Percentiles rank a stretch among this genome's conserved stretches.
Conservation (phyloP, 1,140 invertebrate genomes). For the Cepaea nemoralis region DNA sequence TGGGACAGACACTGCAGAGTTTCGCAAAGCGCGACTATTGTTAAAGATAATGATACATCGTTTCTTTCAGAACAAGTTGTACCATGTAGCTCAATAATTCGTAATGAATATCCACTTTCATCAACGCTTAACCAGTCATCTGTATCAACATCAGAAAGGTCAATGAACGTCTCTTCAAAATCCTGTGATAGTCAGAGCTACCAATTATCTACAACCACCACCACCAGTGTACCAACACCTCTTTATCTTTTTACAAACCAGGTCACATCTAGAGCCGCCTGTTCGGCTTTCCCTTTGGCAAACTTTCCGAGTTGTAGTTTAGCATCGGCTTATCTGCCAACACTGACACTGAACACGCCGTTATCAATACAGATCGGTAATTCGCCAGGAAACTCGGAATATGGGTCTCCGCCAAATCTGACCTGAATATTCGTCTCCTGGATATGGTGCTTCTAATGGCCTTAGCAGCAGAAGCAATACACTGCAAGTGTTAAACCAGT, state of each 20-base stretch:
- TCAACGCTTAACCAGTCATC: too few species aligned
- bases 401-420: conserved; percentile 21
- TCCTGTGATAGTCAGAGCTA: background rate
- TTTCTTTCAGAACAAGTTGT: too few species aligned
- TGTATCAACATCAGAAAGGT: background rate
- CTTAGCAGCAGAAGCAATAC: background rate
- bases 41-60: background rate
- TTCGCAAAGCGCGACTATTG: background rate
- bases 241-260: background rate
- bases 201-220: background rate
- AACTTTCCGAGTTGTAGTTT: background rate
- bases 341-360: background rate
- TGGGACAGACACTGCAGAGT: background rate
- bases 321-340: background rate
- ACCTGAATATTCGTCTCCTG: background rate
- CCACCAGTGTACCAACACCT: background rate
- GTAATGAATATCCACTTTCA: background rate
- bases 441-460: background rate
- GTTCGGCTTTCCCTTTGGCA: background rate
- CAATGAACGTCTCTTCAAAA: background rate
- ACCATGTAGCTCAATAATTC: background rate
- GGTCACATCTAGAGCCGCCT: background rate
- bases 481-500: background rate
- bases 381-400: conserved; percentile 12
- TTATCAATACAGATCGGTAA: conserved; percentile 18